Percentiles rank a stretch among this genome's conserved stretches.
Evolutionary conservation across 2,888 invertebrate genomes (phyloP).

Genomic region (Camponotus fellah): DNA sequence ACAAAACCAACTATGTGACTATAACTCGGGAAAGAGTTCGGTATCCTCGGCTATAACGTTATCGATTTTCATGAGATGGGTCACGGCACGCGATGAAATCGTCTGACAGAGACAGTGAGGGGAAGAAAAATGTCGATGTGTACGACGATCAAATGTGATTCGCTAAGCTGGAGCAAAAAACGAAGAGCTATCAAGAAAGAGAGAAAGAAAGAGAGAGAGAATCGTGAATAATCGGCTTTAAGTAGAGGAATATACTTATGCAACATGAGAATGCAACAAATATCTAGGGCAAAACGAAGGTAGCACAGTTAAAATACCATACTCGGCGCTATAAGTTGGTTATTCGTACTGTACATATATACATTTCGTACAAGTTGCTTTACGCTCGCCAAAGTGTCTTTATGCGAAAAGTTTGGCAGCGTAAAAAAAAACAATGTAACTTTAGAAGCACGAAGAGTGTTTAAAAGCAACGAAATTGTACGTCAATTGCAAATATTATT

Average conservation of each 20-base stretch:
- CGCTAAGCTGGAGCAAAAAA: conserved; percentile 7
- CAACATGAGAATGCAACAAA: conserved; percentile 57
- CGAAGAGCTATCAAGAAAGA: neutral
- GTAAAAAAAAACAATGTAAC: conserved; percentile 10
- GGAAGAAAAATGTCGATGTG: conserved; percentile 55
- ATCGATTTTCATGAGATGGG: conserved; percentile 76
- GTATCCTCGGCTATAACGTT: conserved; percentile 70
- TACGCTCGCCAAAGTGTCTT: conserved; percentile 5
- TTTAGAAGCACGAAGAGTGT: neutral
- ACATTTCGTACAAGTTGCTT: conserved; percentile 7
- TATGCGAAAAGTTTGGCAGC: conserved; percentile 32
- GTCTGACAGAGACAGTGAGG: conserved; percentile 36
- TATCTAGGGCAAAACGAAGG: neutral
- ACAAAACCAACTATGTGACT: conserved; percentile 64
- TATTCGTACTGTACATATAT: conserved; percentile 14
- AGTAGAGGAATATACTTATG: conserved; percentile 18
- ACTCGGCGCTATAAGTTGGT: conserved; percentile 38
- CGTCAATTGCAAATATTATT: neutral
- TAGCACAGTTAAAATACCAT: conserved; percentile 17
- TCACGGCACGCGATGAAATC: conserved; percentile 67
- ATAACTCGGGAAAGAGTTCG: conserved; percentile 71
- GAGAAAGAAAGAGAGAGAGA: neutral
- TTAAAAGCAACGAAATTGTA: neutral
- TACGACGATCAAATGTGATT: conserved; percentile 67
- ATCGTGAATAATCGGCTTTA: conserved; percentile 44